Evolutionary conservation across 2,113 vertebrate genomes (phyloP).

Genomic region (Chinchilla lanigera): DNA sequence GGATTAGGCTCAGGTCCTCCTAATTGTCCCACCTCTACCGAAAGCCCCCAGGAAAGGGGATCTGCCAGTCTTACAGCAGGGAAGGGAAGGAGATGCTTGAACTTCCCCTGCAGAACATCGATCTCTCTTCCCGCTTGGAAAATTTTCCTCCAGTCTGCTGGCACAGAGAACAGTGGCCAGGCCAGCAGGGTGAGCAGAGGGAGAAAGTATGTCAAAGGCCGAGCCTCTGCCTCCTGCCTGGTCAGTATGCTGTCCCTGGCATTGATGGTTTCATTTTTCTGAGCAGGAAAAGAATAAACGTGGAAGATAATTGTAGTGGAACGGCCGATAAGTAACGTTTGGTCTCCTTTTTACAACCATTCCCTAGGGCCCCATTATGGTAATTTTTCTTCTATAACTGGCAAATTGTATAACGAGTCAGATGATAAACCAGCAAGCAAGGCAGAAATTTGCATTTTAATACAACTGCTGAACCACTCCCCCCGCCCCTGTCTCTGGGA

Average conservation of each 20-base stretch:
- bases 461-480: slow-evolving; percentile 90
- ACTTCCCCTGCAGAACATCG: too few species aligned
- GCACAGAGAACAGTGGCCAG: background rate
- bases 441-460: slow-evolving; percentile 96
- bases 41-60: background rate
- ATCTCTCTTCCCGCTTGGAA: background rate
- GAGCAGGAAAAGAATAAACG: slow-evolving; percentile 81
- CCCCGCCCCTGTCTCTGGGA: background rate
- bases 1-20: accelerated
- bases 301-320: slow-evolving; percentile 86
- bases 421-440: slow-evolving; percentile 92
- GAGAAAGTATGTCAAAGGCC: background rate
- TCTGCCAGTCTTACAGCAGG: background rate
- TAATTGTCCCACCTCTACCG: too few species aligned
- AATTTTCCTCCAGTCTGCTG: background rate
- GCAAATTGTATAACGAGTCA: slow-evolving; percentile 91
- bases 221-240: background rate
- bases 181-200: background rate
- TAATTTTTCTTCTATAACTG: slow-evolving; percentile 93
- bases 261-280: slow-evolving; percentile 79
- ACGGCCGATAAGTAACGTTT: slow-evolving; percentile 86
- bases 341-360: slow-evolving; percentile 87
- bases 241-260: slow-evolving; percentile 48
- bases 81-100: background rate
- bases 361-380: slow-evolving; percentile 90